A percentile compares a stretch with the other conserved stretches of the same genome.
Conservation (phyloP, 2,113 vertebrate genomes). For the Ailuropoda melanoleuca region DNA sequence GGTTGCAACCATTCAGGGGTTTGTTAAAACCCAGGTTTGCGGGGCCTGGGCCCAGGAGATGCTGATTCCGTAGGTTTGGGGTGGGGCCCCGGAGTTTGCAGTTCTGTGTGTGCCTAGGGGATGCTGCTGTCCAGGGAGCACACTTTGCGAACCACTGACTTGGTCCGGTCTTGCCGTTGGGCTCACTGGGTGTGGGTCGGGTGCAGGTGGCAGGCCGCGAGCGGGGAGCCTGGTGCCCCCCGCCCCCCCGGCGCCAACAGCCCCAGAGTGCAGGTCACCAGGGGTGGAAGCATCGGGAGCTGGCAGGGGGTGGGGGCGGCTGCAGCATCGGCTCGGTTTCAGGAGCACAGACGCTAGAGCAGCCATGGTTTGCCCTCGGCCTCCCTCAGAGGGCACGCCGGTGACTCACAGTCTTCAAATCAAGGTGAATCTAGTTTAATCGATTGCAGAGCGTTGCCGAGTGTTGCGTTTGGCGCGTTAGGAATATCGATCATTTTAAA, state of each 20-base stretch:
- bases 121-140: neutral
- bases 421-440: neutral
- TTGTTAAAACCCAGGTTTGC: neutral
- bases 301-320: fast-evolving
- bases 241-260: neutral
- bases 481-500: neutral
- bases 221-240: no score
- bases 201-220: neutral
- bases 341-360: fast-evolving
- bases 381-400: neutral
- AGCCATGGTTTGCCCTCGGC: fast-evolving
- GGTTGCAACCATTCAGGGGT: neutral
- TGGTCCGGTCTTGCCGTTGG: fast-evolving
- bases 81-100: neutral
- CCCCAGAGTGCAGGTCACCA: fast-evolving
- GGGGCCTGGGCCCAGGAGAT: neutral
- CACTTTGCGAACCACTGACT: neutral
- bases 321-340: neutral
- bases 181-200: neutral
- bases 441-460: neutral
- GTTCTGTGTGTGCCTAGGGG: neutral
- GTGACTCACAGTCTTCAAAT: no score
- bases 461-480: neutral
- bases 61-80: neutral
- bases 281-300: fast-evolving